These are phyloP conservation scores for Halcyon senegalensis DNA, from an alignment of 2,113 vertebrate species.

Conservation along the genomic window DNA sequence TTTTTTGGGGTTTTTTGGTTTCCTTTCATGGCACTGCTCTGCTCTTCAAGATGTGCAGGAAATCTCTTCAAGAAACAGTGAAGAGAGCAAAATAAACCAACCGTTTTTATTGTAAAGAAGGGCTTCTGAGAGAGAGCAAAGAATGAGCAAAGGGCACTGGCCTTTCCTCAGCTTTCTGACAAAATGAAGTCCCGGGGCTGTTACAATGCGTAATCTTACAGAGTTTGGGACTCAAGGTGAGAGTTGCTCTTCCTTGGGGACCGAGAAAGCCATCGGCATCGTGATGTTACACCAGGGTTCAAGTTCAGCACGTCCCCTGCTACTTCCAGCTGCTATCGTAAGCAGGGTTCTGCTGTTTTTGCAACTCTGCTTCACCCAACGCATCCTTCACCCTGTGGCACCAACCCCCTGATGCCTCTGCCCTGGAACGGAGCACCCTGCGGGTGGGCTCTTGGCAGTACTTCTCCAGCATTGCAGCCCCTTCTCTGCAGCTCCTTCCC, in stretches of 20 bases:
- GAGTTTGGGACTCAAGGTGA: fast-evolving
- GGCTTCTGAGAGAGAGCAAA: not conserved
- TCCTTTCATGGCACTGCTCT: not conserved
- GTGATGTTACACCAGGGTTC: not conserved
- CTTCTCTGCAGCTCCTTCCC: not conserved
- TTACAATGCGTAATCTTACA: fast-evolving
- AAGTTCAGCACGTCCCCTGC: not conserved
- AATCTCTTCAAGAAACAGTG: fast-evolving
- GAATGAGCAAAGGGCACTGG: not conserved
- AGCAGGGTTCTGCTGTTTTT: not conserved
- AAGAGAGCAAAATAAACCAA: not conserved
- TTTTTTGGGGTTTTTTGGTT: too few relatives aligned
- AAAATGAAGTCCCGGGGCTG: not conserved
- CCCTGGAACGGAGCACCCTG: not conserved
- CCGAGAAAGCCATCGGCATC: too few relatives aligned
- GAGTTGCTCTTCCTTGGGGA: not conserved
- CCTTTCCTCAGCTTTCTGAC: not conserved
- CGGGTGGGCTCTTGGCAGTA: too few relatives aligned
- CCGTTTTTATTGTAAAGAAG: too few relatives aligned
- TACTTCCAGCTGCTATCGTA: not conserved
- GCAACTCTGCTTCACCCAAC: not conserved
- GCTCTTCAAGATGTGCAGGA: not conserved
- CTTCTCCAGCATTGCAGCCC: too few relatives aligned
- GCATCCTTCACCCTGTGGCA: not conserved
- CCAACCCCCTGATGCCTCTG: not conserved